Evolutionary conservation across 2,888 invertebrate species (phyloP), one percentile per base, ranked within the genome.

Genomic region (Cyclophora albipunctata): DNA sequence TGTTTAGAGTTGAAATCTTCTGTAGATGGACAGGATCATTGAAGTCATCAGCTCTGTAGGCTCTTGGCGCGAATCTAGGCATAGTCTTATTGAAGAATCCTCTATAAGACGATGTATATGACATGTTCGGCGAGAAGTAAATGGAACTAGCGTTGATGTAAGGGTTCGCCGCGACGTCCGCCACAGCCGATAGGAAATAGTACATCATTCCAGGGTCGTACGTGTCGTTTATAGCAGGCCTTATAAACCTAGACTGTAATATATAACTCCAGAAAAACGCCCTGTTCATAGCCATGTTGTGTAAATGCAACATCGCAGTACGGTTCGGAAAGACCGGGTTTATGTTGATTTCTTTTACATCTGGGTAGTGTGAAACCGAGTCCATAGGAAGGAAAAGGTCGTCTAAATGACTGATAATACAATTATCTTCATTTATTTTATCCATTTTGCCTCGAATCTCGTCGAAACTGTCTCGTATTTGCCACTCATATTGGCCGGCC

Each of bases 191-290:
- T 44, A 98, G 85, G 74, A 98, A 97, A 71, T 97, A 97, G 73
- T 98, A 98, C 96, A 98, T 97, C 94, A 99, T 96, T 49, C 98
- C 98, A 0, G 98, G 98, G 83, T 98, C 98, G 64, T 96, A 96
- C 0, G 96, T 96, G 68, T 96, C 96, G 73, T 96, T 96, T 34
- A 95, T 96, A 0, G 95, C 96, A 0, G 96, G 96, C 35, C 96
- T 90, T 62, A 96, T 96, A 66, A 96, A 96, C 57, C 97, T 90
- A 34, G 96, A 95, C 74, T 97, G 97, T 0, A 97, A 90, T 52
- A 97, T 96, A 64, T 96, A 98, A 78, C 97, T 97, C 95, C 96
- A 98, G 80, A 96, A 98, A 81, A 98, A 98, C 1, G 98, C 97
- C 63, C 98, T 89, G 76, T 95, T 97, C 75, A 98, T 89, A n/a